Base-by-base conservation (phyloP, 2,797 vertebrate genomes). In the Rhynchonycteris naso region DNA sequence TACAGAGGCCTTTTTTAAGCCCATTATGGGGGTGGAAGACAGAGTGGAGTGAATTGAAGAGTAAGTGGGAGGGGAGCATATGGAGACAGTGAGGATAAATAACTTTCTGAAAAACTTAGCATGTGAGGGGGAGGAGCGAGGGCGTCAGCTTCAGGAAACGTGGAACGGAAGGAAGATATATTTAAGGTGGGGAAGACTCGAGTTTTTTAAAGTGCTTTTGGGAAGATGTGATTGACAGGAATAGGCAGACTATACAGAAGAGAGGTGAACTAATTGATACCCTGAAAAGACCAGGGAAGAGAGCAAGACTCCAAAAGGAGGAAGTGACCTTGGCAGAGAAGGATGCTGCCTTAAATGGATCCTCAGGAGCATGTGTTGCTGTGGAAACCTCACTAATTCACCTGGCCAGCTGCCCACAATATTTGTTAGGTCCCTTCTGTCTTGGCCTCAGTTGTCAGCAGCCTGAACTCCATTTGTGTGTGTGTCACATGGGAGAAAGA, bases 21-120 rank as follows among this genome's bases (percentile, higher is more conserved):
- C 69, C 65, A 22, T 12, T 21, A 56, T 24, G 84, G 52, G 58
- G 68, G 47, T 66, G 66, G 92, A 85, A 91, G 91, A 26, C 2
- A n/a, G 22, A 61, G 30, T 12, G 33, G 30, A 79, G 61, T 88
- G 90, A 91, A 52, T 0, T 83, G 89, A 91, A 63, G 58, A 59
- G 11, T 47, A 43, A 82, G 97, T 92, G 63, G 90, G 97, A 93
- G 74, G 85, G 58, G 50, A 94, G 24, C 96, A 96, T 95, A 94
- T 93, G 96, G 95, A 90, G 93, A 59, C 9, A 28, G n/a, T 15
- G 68, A 71, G 52, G 92, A 56, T 35, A 94, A 87, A 72, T n/a
- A 74, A 80, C 35, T 90, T 89, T 92, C 92, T 95, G 86, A 52
- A 79, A 84, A 92, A 88, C 75, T 88, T 61, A 50, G 74, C 47